Evolutionary conservation across 2,113 vertebrate species (phyloP).

Genomic region (Urocolius indicus): DNA sequence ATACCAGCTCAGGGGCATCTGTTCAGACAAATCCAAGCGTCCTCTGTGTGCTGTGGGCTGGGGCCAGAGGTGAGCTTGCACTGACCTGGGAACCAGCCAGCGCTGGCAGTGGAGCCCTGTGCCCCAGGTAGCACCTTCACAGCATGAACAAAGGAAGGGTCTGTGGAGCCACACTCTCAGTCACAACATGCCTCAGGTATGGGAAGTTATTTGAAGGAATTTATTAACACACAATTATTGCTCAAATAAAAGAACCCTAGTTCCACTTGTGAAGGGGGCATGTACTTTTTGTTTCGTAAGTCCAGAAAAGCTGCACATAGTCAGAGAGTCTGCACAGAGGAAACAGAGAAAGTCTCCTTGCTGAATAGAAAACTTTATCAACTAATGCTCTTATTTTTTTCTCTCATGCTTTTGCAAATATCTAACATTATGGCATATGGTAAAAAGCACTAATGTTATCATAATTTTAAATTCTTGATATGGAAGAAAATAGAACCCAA

Average conservation of each 20-base stretch:
- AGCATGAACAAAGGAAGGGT: background rate
- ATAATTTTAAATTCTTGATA: background rate
- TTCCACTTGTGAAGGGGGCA: background rate
- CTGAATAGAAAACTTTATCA: background rate
- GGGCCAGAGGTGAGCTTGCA: background rate
- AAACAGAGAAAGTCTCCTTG: background rate
- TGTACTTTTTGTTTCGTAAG: background rate
- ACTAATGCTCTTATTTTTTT: background rate
- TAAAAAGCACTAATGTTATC: background rate
- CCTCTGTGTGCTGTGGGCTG: background rate
- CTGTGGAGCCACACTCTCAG: background rate
- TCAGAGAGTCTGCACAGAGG: background rate
- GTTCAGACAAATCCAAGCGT: background rate
- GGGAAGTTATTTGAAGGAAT: background rate
- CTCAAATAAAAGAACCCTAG: background rate
- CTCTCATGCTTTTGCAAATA: background rate
- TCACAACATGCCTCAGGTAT: background rate
- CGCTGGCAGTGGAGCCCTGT: background rate
- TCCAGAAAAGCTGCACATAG: background rate
- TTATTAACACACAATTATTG: background rate
- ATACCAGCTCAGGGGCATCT: background rate
- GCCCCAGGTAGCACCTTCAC: fast-evolving
- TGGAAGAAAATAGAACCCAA: background rate
- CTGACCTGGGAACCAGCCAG: background rate
- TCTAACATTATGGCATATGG: background rate